These are phyloP conservation scores for Sminthurides aquaticus DNA, from an alignment of 2,888 invertebrate genomes.

Conservation along the genomic window DNA sequence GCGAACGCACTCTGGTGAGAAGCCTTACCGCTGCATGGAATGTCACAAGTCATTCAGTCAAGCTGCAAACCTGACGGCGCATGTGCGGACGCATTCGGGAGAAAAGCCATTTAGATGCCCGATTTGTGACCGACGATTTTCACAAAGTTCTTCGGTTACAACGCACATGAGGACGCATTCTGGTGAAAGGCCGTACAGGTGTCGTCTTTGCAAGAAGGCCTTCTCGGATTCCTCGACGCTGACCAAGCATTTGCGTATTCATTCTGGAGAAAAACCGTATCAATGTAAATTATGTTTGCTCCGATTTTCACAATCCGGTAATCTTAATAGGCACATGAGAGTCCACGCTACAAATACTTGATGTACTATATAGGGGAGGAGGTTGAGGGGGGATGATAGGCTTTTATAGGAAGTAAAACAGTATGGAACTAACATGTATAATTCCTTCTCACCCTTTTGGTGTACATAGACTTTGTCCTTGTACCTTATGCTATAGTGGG, in stretches of 20 bases:
- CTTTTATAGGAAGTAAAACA: too few relatives aligned
- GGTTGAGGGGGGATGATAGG: too few relatives aligned
- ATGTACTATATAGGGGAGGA: too few relatives aligned
- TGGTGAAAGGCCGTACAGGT: slow-evolving; percentile 87
- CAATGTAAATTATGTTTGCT: slow-evolving; percentile 93
- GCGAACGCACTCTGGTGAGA: slow-evolving; percentile 91
- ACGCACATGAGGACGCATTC: slow-evolving; percentile 99
- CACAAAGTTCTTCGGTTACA: slow-evolving; percentile 87
- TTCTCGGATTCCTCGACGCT: slow-evolving; percentile 98
- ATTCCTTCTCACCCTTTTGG: too few relatives aligned
- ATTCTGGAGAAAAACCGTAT: slow-evolving; percentile 91
- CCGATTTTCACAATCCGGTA: slow-evolving; percentile 96
- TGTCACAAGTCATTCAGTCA: slow-evolving; percentile 96
- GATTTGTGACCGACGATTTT: slow-evolving; percentile 92
- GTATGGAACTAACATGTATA: too few relatives aligned
- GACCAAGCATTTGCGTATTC: slow-evolving; percentile 90
- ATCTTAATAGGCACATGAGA: slow-evolving; percentile 96
- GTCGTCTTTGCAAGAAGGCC: slow-evolving; percentile 93
- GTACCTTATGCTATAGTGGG: too few relatives aligned
- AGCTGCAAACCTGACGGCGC: slow-evolving; percentile 96
- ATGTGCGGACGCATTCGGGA: slow-evolving; percentile 89
- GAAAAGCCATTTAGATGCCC: slow-evolving; percentile 98
- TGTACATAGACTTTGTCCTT: too few relatives aligned
- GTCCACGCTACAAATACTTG: slow-evolving; percentile 58
- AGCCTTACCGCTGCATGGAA: slow-evolving; percentile 83